Conservation (phyloP, 2,888 invertebrate genomes). For the Erebia palarica region DNA sequence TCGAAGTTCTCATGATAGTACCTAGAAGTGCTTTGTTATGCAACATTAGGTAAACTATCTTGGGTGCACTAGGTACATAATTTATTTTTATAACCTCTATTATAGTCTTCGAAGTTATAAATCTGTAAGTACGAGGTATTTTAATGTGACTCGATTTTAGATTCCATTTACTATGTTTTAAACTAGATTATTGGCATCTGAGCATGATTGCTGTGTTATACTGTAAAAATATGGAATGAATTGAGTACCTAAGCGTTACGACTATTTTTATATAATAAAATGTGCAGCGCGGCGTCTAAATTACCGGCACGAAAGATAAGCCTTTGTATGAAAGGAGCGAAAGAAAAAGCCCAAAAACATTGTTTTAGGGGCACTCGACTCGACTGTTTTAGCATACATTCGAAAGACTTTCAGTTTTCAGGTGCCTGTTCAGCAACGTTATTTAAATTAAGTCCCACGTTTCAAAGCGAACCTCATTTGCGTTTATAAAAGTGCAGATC, state of each 20-base stretch:
- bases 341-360: slow-evolving; percentile 32
- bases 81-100: too few species aligned
- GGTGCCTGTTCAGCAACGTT: slow-evolving; percentile 55
- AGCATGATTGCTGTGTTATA: background rate
- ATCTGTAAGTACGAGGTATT: background rate
- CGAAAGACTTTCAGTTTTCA: slow-evolving; percentile 48
- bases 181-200: too few species aligned
- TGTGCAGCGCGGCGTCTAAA: slow-evolving; percentile 4
- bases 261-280: slow-evolving; percentile 8
- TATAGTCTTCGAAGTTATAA: too few species aligned
- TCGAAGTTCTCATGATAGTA: slow-evolving; percentile 56
- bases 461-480: slow-evolving; percentile 77
- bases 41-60: slow-evolving; percentile 48
- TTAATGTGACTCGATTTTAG: background rate
- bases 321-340: slow-evolving; percentile 13
- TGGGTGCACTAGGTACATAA: background rate
- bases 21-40: slow-evolving; percentile 54
- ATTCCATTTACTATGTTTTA: too few species aligned
- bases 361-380: slow-evolving; percentile 38
- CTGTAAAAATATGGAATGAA: background rate
- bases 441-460: slow-evolving; percentile 71
- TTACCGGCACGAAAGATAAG: slow-evolving; percentile 14
- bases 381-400: slow-evolving; percentile 42
- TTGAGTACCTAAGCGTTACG: background rate
- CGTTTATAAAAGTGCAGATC: slow-evolving; percentile 78